Base-by-base conservation (phyloP, 2,113 vertebrate species). In the Neomonachus schauinslandi region DNA sequence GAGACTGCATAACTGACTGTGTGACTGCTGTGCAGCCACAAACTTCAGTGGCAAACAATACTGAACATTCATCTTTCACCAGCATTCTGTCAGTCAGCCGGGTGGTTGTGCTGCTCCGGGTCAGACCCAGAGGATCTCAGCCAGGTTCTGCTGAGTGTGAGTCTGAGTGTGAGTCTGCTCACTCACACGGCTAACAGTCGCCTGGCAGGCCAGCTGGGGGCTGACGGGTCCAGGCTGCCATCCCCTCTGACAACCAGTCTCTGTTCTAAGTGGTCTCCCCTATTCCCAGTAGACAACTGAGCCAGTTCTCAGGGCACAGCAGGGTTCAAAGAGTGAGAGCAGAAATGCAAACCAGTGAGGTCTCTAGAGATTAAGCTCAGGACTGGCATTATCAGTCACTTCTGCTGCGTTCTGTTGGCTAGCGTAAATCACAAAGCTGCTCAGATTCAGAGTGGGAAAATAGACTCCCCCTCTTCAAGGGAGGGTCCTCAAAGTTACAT, bases 301-400 rank as follows among this genome's bases (percentile, higher is more conserved):
- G 13, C 33, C 65, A 11, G n/a, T 22, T 42, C 46, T 65, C 14
- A 11, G 26, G 86, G 51, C 42, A 13, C 16, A 16, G 53, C 6
- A 16, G 33, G 24, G 28, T n/a, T 11, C 51, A 31, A 14, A 26
- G 46, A 51, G 4, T 21, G 92, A 31, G n/a, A 51, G 36, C 5
- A 5, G 55, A 72, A 46, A 10, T 3, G 33, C 5, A 39, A 9
- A 15, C 46, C 18, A 8, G 22, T 2, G 12, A 61, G n/a, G 15
- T 31, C n/a, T 57, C 59, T 42, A 24, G 46, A 87, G 79, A 57
- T 36, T 4, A 12, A 59, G 77, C 26, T 91, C 74, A 19, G 89
- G 19, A 36, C 39, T 0, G 24, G 51, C 49, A 19, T n/a, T n/a
- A 9, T 11, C 8, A 0, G 42, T 79, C 49, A 11, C 4, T n/a